Evolutionary conservation across 2,888 invertebrate genomes (phyloP), one percentile per base, ranked within the genome.

Genomic region (Drosophila pseudotakahashii): DNA sequence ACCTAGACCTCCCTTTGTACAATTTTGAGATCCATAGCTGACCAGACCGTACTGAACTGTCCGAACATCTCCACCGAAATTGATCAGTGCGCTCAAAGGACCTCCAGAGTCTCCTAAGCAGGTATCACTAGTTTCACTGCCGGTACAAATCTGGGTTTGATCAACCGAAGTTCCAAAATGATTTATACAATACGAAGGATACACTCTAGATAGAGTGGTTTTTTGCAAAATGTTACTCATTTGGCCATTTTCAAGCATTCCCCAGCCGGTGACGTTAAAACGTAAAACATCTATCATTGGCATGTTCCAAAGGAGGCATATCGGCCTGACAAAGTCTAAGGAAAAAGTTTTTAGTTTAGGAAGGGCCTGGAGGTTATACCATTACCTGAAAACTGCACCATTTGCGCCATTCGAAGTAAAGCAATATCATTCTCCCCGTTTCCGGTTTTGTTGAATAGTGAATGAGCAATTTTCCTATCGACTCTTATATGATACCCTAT

Each of bases 141-240:
- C 16, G 10, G 41, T 4, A 41, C 41, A 41, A 16, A 41, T 41
- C 5, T 41, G 41, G 16, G 16, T 11, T 4, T 41, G 16, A 41
- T 19, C 16, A 41, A 19, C 10, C 10, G 5, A 0, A 0, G 0
- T 5, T 2, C 3, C 0, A 11, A 1, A 41, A 0, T 16, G 11
- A 1, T 2, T 4, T 1, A 5, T 5, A 10, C 41, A 41, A 19
- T 11, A 2, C 0, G 9, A 2, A 11, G 0, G 10, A 19, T 41
- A 10, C 3, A 11, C 4, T 10, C 2, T 11, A 19, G 10, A 0
- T 19, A 41, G 16, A 19, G 11, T 11, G 10, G 41, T 10, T 10
- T 10, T 16, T 16, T 41, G 10, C 4, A 41, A 16, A 5, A 11
- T 11, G 3, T 6, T 0, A 16, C 41, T 41, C 5, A 19, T 4